phyloP scores from a whole-genome alignment of 2,113 vertebrate genomes.

The Sapayoa aenigma region DNA sequence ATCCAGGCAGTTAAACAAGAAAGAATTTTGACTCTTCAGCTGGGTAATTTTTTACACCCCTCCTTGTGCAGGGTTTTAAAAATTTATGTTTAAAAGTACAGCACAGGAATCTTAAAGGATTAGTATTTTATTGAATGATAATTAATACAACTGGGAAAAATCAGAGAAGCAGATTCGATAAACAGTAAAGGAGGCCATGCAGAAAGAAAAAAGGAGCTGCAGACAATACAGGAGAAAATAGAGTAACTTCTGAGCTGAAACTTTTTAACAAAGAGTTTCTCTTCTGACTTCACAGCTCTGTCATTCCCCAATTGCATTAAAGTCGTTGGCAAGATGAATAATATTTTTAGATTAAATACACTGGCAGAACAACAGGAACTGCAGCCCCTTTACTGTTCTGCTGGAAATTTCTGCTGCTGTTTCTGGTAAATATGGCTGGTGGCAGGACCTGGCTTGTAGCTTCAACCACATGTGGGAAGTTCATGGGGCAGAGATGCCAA shows the following conservation, averaged over 20 bases:
- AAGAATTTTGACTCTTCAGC: neutral
- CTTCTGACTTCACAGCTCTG: slow-evolving; percentile 43
- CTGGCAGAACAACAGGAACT: slow-evolving; percentile 70
- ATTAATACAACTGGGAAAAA: slow-evolving; percentile 50
- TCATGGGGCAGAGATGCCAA: slow-evolving; percentile 65
- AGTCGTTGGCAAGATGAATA: slow-evolving; percentile 57
- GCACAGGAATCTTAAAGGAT: neutral
- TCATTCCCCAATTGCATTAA: slow-evolving; percentile 64
- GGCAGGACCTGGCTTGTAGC: slow-evolving; percentile 72
- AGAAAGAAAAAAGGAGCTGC: neutral
- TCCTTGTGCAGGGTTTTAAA: neutral
- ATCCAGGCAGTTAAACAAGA: neutral
- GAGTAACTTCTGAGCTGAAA: slow-evolving; percentile 22
- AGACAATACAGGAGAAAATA: slow-evolving; percentile 30
- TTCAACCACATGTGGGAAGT: slow-evolving; percentile 75
- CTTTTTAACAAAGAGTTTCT: slow-evolving; percentile 59
- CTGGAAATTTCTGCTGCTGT: slow-evolving; percentile 73
- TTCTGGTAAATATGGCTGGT: slow-evolving; percentile 76
- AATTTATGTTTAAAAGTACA: neutral
- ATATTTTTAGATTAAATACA: slow-evolving; percentile 68
- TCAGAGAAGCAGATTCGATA: slow-evolving; percentile 12
- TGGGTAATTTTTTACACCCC: neutral
- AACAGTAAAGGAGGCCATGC: slow-evolving; percentile 18
- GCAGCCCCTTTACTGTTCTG: slow-evolving; percentile 69
- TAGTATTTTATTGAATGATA: slow-evolving; percentile 11